phyloP scores from a whole-genome alignment of 2,797 vertebrate species.

The Halcyon chelicuti region DNA sequence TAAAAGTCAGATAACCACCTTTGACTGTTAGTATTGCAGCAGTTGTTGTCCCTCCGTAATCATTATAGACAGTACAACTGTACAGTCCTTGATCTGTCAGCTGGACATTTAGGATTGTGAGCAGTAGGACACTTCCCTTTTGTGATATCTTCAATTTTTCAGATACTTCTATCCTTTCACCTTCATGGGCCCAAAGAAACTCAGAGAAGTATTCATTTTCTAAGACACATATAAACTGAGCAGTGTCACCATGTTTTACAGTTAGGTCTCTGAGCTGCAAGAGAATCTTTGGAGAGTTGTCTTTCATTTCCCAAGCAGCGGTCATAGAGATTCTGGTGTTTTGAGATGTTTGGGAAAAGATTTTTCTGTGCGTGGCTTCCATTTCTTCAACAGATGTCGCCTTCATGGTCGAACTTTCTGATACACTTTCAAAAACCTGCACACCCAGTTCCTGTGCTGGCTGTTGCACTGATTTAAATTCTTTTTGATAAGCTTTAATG shows the following conservation, averaged over 20 bases:
- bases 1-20: slow-evolving; percentile 87
- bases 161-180: slow-evolving; percentile 76
- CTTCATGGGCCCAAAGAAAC: slow-evolving; percentile 86
- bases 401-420: slow-evolving; percentile 72
- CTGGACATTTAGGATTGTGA: slow-evolving; percentile 83
- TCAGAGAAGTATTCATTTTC: slow-evolving; percentile 81
- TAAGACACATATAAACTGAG: slow-evolving; percentile 87
- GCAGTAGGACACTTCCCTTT: slow-evolving; percentile 80
- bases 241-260: slow-evolving; percentile 81
- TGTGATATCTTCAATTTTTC: slow-evolving; percentile 83
- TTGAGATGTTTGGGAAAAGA: slow-evolving; percentile 59
- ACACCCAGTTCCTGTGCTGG: slow-evolving; percentile 49
- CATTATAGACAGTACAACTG: slow-evolving; percentile 84
- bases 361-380: neutral
- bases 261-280: slow-evolving; percentile 84
- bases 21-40: slow-evolving; percentile 88
- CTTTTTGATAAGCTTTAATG: slow-evolving; percentile 67
- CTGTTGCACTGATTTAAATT: slow-evolving; percentile 72
- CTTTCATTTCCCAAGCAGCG: neutral
- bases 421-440: slow-evolving; percentile 81
- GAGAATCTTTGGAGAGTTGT: slow-evolving; percentile 77
- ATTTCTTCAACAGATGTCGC: slow-evolving; percentile 35
- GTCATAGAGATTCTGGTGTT: slow-evolving; percentile 42
- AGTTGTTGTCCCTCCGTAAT: slow-evolving; percentile 82
- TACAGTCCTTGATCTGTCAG: slow-evolving; percentile 87